Conservation (phyloP, 2,888 invertebrate species). For the Tetanocera ferruginea region DNA sequence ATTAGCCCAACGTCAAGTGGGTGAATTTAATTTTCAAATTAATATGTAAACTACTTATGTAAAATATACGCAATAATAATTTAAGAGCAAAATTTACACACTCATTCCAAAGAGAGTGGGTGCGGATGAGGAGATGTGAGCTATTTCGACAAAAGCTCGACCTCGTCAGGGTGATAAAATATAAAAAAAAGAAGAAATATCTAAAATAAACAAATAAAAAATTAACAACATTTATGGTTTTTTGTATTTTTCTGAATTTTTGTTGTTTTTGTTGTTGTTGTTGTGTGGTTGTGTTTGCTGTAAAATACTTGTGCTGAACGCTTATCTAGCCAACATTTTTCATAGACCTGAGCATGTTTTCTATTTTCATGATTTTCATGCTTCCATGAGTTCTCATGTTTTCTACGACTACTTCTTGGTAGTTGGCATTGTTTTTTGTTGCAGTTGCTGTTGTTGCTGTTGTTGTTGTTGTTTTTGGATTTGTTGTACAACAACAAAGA, state of each 20-base stretch:
- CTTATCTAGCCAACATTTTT: constrained; percentile 4
- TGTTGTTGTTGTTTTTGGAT: constrained; percentile 49
- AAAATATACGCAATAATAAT: constrained; percentile 13
- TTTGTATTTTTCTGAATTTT: not conserved
- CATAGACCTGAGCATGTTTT: constrained; percentile 36
- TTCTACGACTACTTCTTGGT: constrained; percentile 23
- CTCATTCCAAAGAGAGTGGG: too few species aligned
- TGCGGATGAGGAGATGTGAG: too few species aligned
- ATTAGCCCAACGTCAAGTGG: not conserved
- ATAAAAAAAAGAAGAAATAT: not conserved
- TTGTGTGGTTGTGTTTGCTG: not conserved
- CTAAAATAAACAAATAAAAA: not conserved
- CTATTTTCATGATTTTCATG: constrained; percentile 33
- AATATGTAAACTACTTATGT: constrained; percentile 19
- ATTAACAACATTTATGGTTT: constrained; percentile 23
- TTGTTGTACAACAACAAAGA: constrained; percentile 1
- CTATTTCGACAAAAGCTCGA: not conserved
- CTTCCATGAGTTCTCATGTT: constrained; percentile 32
- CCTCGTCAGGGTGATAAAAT: constrained; percentile 15
- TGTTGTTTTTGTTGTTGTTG: constrained; percentile 19
- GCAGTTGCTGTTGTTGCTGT: constrained; percentile 36
- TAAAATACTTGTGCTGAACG: not conserved
- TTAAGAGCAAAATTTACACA: not conserved
- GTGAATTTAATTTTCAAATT: constrained; percentile 24
- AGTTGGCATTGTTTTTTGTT: constrained; percentile 11